Evolutionary conservation across 2,888 invertebrate genomes (phyloP), one percentile per base, ranked within the genome.

Genomic region (Parapristionchus giblindavisi): DNA sequence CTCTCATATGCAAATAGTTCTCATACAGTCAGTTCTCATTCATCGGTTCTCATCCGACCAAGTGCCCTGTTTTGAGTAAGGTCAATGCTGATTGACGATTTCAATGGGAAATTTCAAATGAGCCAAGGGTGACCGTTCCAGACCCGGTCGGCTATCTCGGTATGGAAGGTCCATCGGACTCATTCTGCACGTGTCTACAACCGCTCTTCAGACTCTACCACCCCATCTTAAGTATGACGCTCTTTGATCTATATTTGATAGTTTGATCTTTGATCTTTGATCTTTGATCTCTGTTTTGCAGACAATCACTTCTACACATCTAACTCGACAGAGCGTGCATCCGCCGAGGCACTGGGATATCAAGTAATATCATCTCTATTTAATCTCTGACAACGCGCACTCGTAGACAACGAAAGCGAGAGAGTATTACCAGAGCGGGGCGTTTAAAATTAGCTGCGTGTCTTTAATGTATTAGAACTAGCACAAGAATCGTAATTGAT

Each of bases 291-390:
- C 21, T 43, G 27, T 14, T n/a, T 4, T 24, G 6, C 58, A 83
- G 83, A 83, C 71, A 84, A 83, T 63, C 81, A 83, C 60, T 75
- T 83, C 48, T 76, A 82, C 43, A 83, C 83, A 21, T 70, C 81
- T 14, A 70, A 76, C 51, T 77, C 80, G 61, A 75, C 77, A n/a
- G 83, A 83, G 54, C 75, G 77, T 24, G 75, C 76, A 17, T 66
- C 76, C 21, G 83, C 83, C 34, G 78, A 78, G 48, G 43, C 40
- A 4, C 58, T 72, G 32, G 72, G 72, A 40, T 72, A 72, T 58
- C 43, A 70, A 40, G 70, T 70, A 14, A 66, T 11, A n/a, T 11
- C 14, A 51, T 40, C 27, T 51, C 32, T 24, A 5, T 34, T 51
- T 14, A 8, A 61, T 32, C n/a, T 21, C 54, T 14, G 8, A 43